Evolutionary conservation across 2,888 invertebrate species (phyloP), one percentile per base, ranked within the genome.

Genomic region (Altica lythri): DNA sequence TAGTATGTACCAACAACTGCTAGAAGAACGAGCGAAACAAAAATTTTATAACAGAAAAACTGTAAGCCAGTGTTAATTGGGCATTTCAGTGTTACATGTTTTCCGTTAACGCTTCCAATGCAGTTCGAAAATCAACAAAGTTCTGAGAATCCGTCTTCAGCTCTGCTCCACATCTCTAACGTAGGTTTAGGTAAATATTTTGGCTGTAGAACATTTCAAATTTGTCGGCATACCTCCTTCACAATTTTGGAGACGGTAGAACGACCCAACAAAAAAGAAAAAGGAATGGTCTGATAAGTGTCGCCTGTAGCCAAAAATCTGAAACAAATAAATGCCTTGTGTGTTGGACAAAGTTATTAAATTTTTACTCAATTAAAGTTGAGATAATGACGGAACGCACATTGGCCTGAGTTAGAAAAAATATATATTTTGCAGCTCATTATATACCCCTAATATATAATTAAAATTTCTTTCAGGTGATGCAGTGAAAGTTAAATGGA

Each of bases 181-280:
- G 59, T 63, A 9, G 64, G 64, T 44, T 51, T 42, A 22, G 60
- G 58, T 49, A 64, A 43, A 53, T 58, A 60, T 17, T 53, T 40
- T 27, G 58, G 57, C 40, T 64, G 52, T 43, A 61, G 34, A 50
- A 30, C 30, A 19, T 65, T 64, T 66, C 67, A 65, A 27, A 71
- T 67, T 25, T 67, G 65, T 10, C 38, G 44, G 49, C 63, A 66
- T 27, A 69, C 65, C 59, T 69, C 67, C 55, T 59, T 35, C 13
- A 70, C 68, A 46, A 76, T 71, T 65, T 73, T 49, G 71, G 75
- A 62, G 70, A 72, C 48, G 70, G 73, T 50, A 29, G 35, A 19
- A 25, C 46, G 43, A 18, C 58, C 54, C 45, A 61, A 18, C 17
- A 48, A 29, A 44, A 50, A 61, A 32, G 19, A 53, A 18, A 35